Base-by-base conservation (phyloP, 92 coral and sea anemone genomes). In the Hydrozoanthus gracilis region DNA sequence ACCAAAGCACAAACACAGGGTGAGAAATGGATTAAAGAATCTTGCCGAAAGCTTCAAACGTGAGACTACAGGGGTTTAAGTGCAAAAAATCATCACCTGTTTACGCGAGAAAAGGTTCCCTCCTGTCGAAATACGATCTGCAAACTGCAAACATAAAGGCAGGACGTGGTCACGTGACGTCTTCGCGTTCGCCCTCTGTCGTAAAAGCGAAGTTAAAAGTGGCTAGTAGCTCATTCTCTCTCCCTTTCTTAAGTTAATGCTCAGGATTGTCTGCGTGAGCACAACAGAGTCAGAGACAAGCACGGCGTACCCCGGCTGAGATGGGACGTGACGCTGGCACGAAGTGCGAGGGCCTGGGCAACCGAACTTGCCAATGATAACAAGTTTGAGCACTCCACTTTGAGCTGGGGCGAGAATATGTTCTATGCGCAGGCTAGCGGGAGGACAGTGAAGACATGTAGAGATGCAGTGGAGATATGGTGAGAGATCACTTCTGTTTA, bases 251-350 rank as follows among this genome's bases (percentile, higher is more conserved):
- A 14, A 88, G 88, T 88, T 16, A 74, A 88, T 88, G 50, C 51
- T 45, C 13, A 6, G 39, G 88, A 47, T 62, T 88, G 91, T 62
- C 83, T 88, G 83, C 72, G 60, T 6, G 80, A 76, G 3, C 91
- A 74, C 69, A 88, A 88, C 73, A 79, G 77, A 71, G 61, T 61
- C 7, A 79, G 91, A 60, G 70, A 82, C 55, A 61, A 72, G 54
- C 91, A 88, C 68, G 91, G 91, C 64, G 91, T 83, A 16, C 88
- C 88, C 8, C 78, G 86, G 74, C 51, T 88, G 68, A 73, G 73
- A 27, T 88, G 91, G 91, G 88, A 88, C 69, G 66, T 11, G 47
- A 46, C 73, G 5, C 50, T 88, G 83, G 91, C 91, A 10, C 60
- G 75, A 75, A 86, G 78, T 60, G 83, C 88, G 44, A 79, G 76